Conservation (phyloP, 2,888 invertebrate species). For the Drosophila maculinotata region DNA sequence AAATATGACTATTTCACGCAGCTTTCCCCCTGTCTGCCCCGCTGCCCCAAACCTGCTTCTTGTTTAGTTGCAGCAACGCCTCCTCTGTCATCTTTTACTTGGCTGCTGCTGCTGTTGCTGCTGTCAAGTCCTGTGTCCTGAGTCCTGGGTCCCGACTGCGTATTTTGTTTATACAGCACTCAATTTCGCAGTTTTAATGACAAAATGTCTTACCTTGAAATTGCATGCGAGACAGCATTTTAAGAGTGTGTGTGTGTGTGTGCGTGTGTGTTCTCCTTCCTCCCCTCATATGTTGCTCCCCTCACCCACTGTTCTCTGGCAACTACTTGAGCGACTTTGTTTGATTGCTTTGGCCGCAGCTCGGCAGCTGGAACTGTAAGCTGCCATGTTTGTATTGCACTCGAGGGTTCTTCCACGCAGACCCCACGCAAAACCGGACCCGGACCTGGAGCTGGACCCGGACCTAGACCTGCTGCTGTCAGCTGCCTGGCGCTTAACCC, state of each 20-base stretch:
- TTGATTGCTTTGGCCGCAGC: conserved; percentile 73
- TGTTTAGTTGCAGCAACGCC: conserved; percentile 66
- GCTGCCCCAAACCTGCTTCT: not conserved
- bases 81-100: conserved; percentile 57
- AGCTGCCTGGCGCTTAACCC: conserved; percentile 44
- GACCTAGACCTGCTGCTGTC: conserved; percentile 26
- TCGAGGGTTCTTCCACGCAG: conserved; percentile 60
- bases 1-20: conserved; percentile 74
- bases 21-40: conserved; percentile 3
- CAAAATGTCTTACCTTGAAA: conserved; percentile 78
- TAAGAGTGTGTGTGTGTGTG: conserved; percentile 51
- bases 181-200: conserved; percentile 81
- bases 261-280: conserved; percentile 10
- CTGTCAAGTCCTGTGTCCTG: conserved; percentile 11
- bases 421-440: conserved; percentile 30
- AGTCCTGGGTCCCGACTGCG: conserved; percentile 14
- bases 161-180: conserved; percentile 78
- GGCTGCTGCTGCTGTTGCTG: conserved; percentile 10
- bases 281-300: conserved; percentile 26
- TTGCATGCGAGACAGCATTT: conserved; percentile 64
- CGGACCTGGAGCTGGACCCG: conserved; percentile 5
- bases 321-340: conserved; percentile 66
- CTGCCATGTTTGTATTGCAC: conserved; percentile 76
- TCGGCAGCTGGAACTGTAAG: conserved; percentile 59
- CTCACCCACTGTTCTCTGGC: conserved; percentile 1